A percentile compares a stretch with the other conserved stretches of the same genome.
These are phyloP conservation scores for Caenorhabditis zanzibari DNA, from an alignment of 2,888 invertebrate genomes.

Conservation along the genomic window DNA sequence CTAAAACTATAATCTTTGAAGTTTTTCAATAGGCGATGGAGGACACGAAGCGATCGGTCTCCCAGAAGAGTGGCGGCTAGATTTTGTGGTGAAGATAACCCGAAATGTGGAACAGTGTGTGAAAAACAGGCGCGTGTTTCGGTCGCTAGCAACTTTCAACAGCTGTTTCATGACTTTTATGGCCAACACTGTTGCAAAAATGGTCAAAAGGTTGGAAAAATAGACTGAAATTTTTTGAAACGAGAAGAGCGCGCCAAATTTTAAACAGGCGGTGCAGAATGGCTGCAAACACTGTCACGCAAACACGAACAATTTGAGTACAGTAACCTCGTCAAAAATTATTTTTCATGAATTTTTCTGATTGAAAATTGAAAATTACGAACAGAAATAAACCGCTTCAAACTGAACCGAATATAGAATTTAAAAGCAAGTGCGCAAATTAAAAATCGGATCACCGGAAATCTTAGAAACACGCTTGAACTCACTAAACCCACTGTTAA, in stretches of 20 bases:
- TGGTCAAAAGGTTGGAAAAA: neutral
- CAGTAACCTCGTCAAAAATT: conserved; percentile 25
- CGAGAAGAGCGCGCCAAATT: neutral
- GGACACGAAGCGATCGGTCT: conserved; percentile 31
- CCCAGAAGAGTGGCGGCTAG: conserved; percentile 46
- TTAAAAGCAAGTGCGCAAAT: neutral
- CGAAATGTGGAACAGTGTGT: conserved; percentile 64
- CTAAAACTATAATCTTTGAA: conserved; percentile 52
- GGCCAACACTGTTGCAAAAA: neutral
- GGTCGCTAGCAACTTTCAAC: conserved; percentile 39
- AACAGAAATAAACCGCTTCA: neutral
- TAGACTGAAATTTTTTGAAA: neutral
- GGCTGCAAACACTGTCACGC: conserved; percentile 13
- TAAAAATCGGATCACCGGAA: conserved; percentile 9
- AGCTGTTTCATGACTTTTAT: conserved; percentile 43
- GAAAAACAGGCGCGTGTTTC: conserved; percentile 63
- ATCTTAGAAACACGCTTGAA: conserved; percentile 52
- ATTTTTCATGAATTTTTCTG: neutral
- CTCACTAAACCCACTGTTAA: conserved; percentile 60
- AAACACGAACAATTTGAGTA: conserved; percentile 2
- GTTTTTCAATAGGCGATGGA: conserved; percentile 40
- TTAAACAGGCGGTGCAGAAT: conserved; percentile 29
- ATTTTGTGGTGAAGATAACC: conserved; percentile 61
- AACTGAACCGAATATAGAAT: neutral
- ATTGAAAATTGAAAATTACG: conserved; percentile 5